A percentile compares a stretch with the other conserved stretches of the same genome.
Conservation (phyloP, 2,113 vertebrate genomes). For the Ivindomyrus marchei region DNA sequence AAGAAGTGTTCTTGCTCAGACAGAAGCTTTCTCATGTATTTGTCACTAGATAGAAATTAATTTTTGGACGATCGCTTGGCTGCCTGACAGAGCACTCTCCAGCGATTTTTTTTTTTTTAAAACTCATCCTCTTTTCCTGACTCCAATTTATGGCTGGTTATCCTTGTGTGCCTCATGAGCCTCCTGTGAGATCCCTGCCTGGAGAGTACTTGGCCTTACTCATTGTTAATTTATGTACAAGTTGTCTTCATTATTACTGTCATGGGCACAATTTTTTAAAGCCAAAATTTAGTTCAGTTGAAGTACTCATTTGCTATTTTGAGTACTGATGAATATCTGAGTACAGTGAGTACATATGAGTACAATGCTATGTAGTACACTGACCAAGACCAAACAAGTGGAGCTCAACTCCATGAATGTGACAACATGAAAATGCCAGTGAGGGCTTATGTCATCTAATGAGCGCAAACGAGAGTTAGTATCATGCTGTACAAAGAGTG, state of each 20-base stretch:
- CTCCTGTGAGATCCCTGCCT: neutral
- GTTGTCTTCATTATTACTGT: neutral
- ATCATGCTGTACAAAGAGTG: neutral
- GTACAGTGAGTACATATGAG: neutral
- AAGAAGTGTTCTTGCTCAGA: neutral
- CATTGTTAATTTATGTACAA: neutral
- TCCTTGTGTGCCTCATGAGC: neutral
- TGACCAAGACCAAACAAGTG: neutral
- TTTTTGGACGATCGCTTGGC: conserved; percentile 1
- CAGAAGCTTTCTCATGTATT: neutral
- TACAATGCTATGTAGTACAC: neutral
- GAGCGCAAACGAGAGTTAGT: neutral
- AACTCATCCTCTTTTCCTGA: neutral
- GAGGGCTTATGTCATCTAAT: neutral
- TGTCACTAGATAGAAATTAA: conserved; percentile 1
- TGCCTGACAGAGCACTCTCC: neutral
- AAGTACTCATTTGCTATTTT: neutral
- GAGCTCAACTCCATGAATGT: neutral
- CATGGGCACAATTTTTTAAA: neutral
- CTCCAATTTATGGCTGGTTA: neutral
- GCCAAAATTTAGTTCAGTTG: neutral
- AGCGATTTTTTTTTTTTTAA: neutral
- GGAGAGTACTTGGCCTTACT: neutral
- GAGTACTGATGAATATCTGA: neutral
- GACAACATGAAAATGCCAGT: neutral